A percentile compares a stretch with the other conserved stretches of the same genome.
phyloP scores from a whole-genome alignment of 53 echinoderm and acorn worm genomes.

The Henricia sp. region DNA sequence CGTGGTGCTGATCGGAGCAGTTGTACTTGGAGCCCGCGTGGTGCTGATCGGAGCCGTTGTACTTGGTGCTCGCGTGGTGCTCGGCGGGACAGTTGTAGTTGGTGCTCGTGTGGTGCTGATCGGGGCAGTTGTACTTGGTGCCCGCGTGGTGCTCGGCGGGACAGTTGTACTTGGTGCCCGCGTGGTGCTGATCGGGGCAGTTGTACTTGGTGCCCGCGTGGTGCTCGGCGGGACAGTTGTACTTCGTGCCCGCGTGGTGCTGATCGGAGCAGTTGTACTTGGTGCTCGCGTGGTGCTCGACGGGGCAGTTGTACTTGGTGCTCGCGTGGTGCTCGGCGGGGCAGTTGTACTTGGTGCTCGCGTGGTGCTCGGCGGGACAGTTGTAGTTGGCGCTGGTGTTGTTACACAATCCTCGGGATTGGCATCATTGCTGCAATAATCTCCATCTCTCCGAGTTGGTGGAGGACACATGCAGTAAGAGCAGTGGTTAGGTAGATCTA shows the following conservation, averaged over 20 bases:
- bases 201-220: neutral
- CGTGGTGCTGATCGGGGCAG: neutral
- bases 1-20: no score
- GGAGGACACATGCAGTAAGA: neutral
- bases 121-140: conserved; percentile 1
- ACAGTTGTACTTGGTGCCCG: neutral
- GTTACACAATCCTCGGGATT: neutral
- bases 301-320: conserved; percentile 1
- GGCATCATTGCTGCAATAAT: neutral
- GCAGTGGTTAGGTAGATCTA: neutral
- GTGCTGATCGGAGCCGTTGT: conserved; percentile 2
- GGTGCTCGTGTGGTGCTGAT: neutral
- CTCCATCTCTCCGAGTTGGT: neutral
- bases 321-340: neutral
- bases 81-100: conserved; percentile 1
- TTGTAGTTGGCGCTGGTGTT: no score
- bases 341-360: conserved; percentile 3
- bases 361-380: conserved; percentile 1
- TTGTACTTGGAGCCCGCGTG: no score
- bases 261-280: neutral
- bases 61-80: no score
- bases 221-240: neutral
- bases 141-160: neutral
- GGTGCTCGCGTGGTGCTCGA: neutral
- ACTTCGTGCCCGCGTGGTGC: no score